phyloP scores from a whole-genome alignment of 2,113 vertebrate genomes.

The Periophthalmus modestus region DNA sequence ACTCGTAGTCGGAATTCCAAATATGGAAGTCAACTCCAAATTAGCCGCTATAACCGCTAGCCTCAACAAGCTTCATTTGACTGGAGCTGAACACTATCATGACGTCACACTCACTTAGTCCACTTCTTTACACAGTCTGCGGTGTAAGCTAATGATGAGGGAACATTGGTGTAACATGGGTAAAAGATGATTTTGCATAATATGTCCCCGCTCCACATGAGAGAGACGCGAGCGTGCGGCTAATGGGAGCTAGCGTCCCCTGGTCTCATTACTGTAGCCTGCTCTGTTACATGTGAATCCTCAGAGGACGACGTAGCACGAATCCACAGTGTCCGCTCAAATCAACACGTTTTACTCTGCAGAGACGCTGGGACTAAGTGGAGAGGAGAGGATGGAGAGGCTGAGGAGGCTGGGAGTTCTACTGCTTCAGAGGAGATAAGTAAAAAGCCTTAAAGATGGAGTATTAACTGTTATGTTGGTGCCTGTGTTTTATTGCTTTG shows the following conservation, averaged over 20 bases:
- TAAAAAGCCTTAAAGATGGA: too few species aligned
- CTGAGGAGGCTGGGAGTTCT: background rate
- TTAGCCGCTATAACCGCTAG: too few species aligned
- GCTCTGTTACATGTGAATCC: conserved; percentile 16
- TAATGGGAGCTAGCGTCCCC: conserved; percentile 32
- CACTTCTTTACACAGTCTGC: too few species aligned
- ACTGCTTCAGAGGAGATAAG: background rate
- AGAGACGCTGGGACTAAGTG: background rate
- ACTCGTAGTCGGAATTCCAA: too few species aligned
- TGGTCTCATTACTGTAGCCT: conserved; percentile 25
- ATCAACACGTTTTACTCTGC: conserved; percentile 31
- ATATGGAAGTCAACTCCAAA: too few species aligned
- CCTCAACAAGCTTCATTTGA: too few species aligned
- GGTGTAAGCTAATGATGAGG: too few species aligned
- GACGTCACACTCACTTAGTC: too few species aligned
- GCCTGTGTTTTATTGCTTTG: too few species aligned
- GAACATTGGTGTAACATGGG: too few species aligned
- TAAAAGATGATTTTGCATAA: background rate
- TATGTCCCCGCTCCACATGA: background rate
- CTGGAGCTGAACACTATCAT: too few species aligned
- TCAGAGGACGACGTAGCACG: background rate
- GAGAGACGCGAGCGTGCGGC: conserved; percentile 8
- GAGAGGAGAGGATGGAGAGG: background rate
- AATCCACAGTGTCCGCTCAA: background rate
- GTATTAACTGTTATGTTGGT: too few species aligned